Conservation (phyloP, 2,113 vertebrate genomes). For the Cryptotis parvus region DNA sequence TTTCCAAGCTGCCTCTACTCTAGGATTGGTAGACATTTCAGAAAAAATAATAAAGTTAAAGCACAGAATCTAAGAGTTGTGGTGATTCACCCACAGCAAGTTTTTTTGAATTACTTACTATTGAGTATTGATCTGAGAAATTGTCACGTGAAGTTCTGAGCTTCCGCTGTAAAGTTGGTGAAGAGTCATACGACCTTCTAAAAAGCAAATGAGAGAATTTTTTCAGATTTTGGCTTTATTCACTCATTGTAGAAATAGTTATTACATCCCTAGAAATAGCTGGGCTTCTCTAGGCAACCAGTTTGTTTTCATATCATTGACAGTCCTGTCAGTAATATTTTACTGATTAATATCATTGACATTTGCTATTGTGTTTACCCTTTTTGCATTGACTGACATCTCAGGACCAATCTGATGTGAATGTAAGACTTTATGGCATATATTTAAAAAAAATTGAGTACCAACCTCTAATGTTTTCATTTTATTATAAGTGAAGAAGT, state of each 20-base stretch:
- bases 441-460: slow-evolving; percentile 10
- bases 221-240: slow-evolving; percentile 2
- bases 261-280: slow-evolving; percentile 51
- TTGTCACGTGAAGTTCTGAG: neutral
- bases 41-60: slow-evolving; percentile 15
- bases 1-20: neutral
- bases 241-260: slow-evolving; percentile 46
- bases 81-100: neutral
- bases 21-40: slow-evolving; percentile 47
- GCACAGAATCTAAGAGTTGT: neutral
- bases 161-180: neutral
- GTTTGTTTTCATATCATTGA: slow-evolving; percentile 61
- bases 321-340: neutral
- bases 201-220: neutral
- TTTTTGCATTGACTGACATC: slow-evolving; percentile 57
- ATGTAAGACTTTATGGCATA: slow-evolving; percentile 42
- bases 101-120: slow-evolving; percentile 20
- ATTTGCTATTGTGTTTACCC: slow-evolving; percentile 47
- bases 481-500: slow-evolving; percentile 47
- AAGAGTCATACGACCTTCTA: neutral
- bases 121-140: neutral
- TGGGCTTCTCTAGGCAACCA: slow-evolving; percentile 57
- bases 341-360: neutral
- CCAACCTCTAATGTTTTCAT: slow-evolving; percentile 10
- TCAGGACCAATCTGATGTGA: slow-evolving; percentile 51